Evolutionary conservation across 2,113 vertebrate genomes (phyloP), one percentile per base, ranked within the genome.

Genomic region (Pyxicephalus adspersus): DNA sequence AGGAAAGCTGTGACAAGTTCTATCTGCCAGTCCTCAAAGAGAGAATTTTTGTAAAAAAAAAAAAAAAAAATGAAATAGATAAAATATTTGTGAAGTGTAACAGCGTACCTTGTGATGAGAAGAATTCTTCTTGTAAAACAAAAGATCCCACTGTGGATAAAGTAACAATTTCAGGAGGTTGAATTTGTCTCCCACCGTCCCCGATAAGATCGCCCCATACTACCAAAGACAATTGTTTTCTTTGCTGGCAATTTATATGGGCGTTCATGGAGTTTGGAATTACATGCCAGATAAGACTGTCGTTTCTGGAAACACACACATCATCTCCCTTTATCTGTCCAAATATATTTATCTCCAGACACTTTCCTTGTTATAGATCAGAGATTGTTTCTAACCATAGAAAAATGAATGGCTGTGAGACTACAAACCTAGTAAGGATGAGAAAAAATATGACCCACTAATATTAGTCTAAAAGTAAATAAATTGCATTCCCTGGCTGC

Each of bases 171-270:
- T 85, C 85, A 88, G 83, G 83, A 88, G 87, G 86, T 85, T 80
- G 83, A 86, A 89, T 89, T 83, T 89, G 86, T 87, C 85, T 87
- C 84, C 58, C 77, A 83, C 85, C 83, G 86, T 86, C 83, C 81
- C 86, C 80, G 88, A 89, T 89, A 89, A 90, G 85, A 88, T 88
- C 85, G 77, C 87, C 84, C 85, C 84, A 85, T 89, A 85, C 81
- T 84, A 88, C 84, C 77, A 87, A 77, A 77, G 80, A 85, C 87
- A 85, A 90, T 89, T 90, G 89, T 84, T 86, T 89, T 85, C 77
- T 83, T 84, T 77, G 84, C 86, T 83, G 83, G 79, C 86, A 85
- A 85, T 86, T 87, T 89, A 89, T 90, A 87, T 85, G 83, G 81
- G 84, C 83, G 57, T 85, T 87, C 86, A 84, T 83, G 82, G 54